Conservation (phyloP, 35 echinoderm and acorn worm species). For the Heliocidaris tuberculata region DNA sequence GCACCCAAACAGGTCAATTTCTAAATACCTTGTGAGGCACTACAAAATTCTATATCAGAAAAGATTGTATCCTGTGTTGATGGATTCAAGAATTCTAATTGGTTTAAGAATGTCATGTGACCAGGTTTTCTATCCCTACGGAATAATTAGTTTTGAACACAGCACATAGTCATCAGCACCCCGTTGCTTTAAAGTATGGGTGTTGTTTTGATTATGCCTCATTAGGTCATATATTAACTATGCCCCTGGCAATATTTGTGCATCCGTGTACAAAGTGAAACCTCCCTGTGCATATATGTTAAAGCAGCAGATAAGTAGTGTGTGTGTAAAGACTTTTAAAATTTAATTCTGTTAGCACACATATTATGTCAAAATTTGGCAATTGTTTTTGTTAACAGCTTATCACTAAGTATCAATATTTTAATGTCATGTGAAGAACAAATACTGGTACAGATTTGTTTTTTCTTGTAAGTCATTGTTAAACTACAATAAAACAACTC, state of each 20-base stretch:
- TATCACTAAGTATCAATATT: no score
- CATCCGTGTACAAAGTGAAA: no score
- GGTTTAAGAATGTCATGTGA: background rate
- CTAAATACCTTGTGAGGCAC: background rate
- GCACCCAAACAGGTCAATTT: background rate
- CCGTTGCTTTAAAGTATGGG: background rate
- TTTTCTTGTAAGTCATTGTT: no score
- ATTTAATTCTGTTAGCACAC: no score
- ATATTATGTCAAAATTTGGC: no score
- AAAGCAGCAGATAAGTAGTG: no score
- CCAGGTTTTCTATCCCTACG: background rate
- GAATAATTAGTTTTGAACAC: background rate
- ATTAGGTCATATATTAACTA: background rate
- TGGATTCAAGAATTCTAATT: background rate
- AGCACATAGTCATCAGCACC: background rate
- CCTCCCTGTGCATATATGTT: no score
- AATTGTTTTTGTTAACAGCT: no score
- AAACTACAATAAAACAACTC: no score
- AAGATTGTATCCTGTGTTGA: background rate
- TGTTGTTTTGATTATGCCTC: background rate
- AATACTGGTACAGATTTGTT: no score
- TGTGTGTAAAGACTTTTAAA: no score
- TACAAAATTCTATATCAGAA: background rate
- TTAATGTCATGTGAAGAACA: no score
- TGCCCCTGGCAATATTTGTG: background rate